A percentile compares a stretch with the other conserved stretches of the same genome.
Evolutionary conservation across 1,140 invertebrate genomes (phyloP).

Genomic region (Zaprionus camerounensis): DNA sequence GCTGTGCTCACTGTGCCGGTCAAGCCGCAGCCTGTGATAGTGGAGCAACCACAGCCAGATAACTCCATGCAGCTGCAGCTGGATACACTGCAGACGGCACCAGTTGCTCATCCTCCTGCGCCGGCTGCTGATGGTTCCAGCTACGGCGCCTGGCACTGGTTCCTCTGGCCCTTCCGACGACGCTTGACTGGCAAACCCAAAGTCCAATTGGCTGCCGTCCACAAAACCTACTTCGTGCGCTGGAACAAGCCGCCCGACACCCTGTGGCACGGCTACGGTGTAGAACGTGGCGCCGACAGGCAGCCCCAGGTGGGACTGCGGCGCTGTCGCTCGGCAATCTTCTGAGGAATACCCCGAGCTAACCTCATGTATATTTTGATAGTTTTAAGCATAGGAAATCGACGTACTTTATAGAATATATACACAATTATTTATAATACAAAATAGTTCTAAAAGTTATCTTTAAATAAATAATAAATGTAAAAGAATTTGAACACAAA

Average conservation of each 20-base stretch:
- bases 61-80: constrained; percentile 43
- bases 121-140: constrained; percentile 5
- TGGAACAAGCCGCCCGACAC: constrained; percentile 77
- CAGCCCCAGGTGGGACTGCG: constrained; percentile 40
- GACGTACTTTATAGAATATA: neutral
- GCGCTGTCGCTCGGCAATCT: constrained; percentile 71
- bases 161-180: constrained; percentile 68
- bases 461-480: constrained; percentile 39
- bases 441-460: neutral
- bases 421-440: neutral
- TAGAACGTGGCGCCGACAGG: constrained; percentile 30
- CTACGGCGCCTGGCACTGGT: constrained; percentile 60
- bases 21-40: constrained; percentile 38
- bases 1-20: constrained; percentile 10
- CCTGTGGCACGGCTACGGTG: constrained; percentile 66
- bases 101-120: neutral
- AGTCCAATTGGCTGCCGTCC: constrained; percentile 57
- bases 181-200: constrained; percentile 29
- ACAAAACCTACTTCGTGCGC: constrained; percentile 76
- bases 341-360: constrained; percentile 38
- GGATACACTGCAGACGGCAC: constrained; percentile 46
- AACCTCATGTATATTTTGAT: constrained; percentile 43
- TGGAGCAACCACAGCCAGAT: constrained; percentile 47
- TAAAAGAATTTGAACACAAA: neutral
- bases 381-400: constrained; percentile 11